phyloP scores from a whole-genome alignment of 1,140 invertebrate genomes.

The Aphelinus certus region DNA sequence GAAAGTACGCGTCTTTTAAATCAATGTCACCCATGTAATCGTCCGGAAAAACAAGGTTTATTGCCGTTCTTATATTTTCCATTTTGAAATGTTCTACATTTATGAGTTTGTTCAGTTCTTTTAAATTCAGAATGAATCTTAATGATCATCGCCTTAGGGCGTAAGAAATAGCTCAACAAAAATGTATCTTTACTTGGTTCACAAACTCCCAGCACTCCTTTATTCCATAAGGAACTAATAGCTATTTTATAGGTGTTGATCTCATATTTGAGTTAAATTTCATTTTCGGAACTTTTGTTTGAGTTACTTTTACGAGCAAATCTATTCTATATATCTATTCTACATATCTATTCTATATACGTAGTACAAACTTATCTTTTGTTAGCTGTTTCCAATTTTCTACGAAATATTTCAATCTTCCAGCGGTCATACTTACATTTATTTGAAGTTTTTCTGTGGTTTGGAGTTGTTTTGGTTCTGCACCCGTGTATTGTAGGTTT shows the following conservation, averaged over 20 bases:
- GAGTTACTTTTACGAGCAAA: slow-evolving; percentile 18
- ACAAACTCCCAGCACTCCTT: slow-evolving; percentile 30
- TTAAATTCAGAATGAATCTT: slow-evolving; percentile 37
- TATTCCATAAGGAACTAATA: slow-evolving; percentile 15
- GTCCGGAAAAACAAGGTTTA: slow-evolving; percentile 29
- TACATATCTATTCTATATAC: neutral
- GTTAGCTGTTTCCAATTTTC: slow-evolving; percentile 40
- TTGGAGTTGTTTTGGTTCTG: too few species aligned
- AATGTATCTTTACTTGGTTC: slow-evolving; percentile 22
- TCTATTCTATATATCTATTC: slow-evolving; percentile 32
- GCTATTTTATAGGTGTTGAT: neutral
- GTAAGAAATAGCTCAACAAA: slow-evolving; percentile 32
- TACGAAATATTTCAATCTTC: slow-evolving; percentile 42
- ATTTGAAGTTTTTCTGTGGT: neutral
- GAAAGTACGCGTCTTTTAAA: slow-evolving; percentile 36
- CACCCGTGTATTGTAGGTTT: too few species aligned
- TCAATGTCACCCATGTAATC: slow-evolving; percentile 32
- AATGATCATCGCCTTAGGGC: slow-evolving; percentile 19
- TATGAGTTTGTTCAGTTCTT: slow-evolving; percentile 33
- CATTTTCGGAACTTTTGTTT: neutral
- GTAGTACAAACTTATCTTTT: slow-evolving; percentile 29
- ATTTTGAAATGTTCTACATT: slow-evolving; percentile 37
- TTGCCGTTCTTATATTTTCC: slow-evolving; percentile 36
- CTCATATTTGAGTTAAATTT: neutral
- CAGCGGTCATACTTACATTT: slow-evolving; percentile 35